Base-by-base conservation (phyloP, 2,797 vertebrate species). In the Poecilia gillii region DNA sequence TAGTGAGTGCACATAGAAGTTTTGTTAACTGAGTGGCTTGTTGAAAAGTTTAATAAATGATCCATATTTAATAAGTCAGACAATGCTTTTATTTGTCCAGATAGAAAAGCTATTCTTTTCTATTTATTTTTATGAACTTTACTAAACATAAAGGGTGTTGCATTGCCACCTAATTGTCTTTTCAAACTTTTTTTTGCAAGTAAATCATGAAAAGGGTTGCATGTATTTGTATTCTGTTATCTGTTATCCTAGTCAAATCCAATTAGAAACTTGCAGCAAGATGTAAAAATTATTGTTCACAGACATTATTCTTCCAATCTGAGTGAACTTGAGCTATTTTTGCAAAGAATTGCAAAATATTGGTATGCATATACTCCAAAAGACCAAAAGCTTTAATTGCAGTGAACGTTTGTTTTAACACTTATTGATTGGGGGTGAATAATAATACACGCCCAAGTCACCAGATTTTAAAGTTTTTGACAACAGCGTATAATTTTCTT, bases 41-140 rank as follows among this genome's bases (percentile, higher is more conserved):
- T 78, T 16, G 53, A 14, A 81, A 79, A 36, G 33, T 88, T 91
- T 71, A 94, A 92, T 94, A 94, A 94, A 95, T 46, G 0, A 84
- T 78, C 79, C 81, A 20, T 76, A 49, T 82, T 89, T 14, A 87
- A 82, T 68, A 75, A 83, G 39, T 72, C 62, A 11, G 72, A 13
- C 11, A 33, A 31, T 72, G 12, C 76, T 13, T 41, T 57, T 1
- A 75, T 64, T 73, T 11, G 47, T 9, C 8, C 14, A 28, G 11
- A 13, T 75, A 51, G 2, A 55, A 79, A 71, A 16, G 0, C 3
- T 8, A 33, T 66, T 45, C 2, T 13, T 33, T 33, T 33, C 33
- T 33, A 33, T 33, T 33, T 33, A 33, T 33, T 47, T 13, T 49
- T 13, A 49, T 49, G 11, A 11, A 41, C 64, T 57, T 77, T 46